Conservation (phyloP, 2,888 invertebrate genomes). For the Mythimna ferrago region DNA sequence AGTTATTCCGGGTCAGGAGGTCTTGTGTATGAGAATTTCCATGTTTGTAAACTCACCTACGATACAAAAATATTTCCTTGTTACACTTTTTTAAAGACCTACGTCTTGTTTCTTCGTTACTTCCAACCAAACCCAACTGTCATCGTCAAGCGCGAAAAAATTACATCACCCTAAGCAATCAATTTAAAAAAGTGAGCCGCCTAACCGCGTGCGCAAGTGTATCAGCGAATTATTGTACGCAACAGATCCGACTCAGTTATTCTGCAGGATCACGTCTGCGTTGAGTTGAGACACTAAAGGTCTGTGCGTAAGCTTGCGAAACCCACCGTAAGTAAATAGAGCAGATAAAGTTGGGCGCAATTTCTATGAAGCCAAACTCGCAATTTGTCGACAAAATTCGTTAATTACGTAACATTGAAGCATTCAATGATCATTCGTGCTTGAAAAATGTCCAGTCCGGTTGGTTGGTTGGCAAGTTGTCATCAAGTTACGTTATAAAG, state of each 20-base stretch:
- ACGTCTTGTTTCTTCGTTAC: too few relatives aligned
- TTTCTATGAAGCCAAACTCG: conserved; percentile 66
- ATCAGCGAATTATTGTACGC: conserved; percentile 65
- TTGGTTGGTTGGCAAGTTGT: conserved; percentile 55
- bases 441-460: conserved; percentile 66
- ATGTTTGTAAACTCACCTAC: too few relatives aligned
- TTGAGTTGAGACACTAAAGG: conserved; percentile 80
- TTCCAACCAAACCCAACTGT: too few relatives aligned
- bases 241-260: conserved; percentile 72
- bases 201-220: conserved; percentile 56
- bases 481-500: conserved; percentile 61
- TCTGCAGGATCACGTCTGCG: conserved; percentile 76
- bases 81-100: too few relatives aligned
- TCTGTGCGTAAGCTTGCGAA: conserved; percentile 75
- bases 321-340: conserved; percentile 70
- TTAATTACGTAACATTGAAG: conserved; percentile 66
- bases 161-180: conserved; percentile 8
- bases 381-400: conserved; percentile 69
- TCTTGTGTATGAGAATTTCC: too few relatives aligned
- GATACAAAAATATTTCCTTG: too few relatives aligned
- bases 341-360: conserved; percentile 75
- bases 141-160: too few relatives aligned
- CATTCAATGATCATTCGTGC: conserved; percentile 66
- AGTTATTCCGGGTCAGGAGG: too few relatives aligned
- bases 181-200: conserved; percentile 13